Evolutionary conservation across 2,797 vertebrate genomes (phyloP).

Genomic region (Catharus ustulatus): DNA sequence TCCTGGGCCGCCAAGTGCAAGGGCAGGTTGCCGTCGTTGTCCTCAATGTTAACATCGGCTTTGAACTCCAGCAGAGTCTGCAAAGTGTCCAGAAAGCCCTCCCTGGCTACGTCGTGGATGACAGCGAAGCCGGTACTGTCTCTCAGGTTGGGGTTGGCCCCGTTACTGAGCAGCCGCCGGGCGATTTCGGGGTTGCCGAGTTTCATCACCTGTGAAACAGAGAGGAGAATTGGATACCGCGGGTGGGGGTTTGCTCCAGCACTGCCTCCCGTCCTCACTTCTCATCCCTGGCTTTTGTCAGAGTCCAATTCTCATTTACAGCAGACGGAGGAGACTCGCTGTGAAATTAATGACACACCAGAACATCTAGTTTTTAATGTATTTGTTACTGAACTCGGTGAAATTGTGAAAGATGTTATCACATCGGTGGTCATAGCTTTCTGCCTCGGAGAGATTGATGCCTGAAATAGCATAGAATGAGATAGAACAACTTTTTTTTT

Average conservation of each 20-base stretch:
- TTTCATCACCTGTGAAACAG: constrained; percentile 83
- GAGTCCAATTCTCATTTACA: background rate
- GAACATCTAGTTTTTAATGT: background rate
- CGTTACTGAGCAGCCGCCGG: constrained; percentile 76
- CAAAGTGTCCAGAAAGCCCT: constrained; percentile 87
- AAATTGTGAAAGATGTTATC: background rate
- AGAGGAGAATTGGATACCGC: constrained; percentile 36
- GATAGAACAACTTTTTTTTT: background rate
- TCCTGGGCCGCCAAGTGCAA: constrained; percentile 88
- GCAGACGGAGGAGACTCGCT: background rate
- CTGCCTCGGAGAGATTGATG: background rate
- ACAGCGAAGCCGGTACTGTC: constrained; percentile 86
- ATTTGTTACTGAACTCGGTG: background rate
- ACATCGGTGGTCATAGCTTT: background rate
- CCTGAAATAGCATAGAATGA: background rate
- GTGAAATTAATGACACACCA: background rate
- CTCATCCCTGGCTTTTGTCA: background rate
- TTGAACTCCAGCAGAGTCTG: constrained; percentile 80
- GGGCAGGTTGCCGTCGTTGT: constrained; percentile 87
- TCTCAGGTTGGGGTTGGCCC: constrained; percentile 83
- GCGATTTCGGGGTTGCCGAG: constrained; percentile 81
- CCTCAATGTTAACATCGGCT: constrained; percentile 85
- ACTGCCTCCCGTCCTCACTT: background rate
- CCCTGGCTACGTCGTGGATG: constrained; percentile 90
- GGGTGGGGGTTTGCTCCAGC: background rate